Base-by-base conservation (phyloP, 2,797 vertebrate species). In the Sebastes reedi region DNA sequence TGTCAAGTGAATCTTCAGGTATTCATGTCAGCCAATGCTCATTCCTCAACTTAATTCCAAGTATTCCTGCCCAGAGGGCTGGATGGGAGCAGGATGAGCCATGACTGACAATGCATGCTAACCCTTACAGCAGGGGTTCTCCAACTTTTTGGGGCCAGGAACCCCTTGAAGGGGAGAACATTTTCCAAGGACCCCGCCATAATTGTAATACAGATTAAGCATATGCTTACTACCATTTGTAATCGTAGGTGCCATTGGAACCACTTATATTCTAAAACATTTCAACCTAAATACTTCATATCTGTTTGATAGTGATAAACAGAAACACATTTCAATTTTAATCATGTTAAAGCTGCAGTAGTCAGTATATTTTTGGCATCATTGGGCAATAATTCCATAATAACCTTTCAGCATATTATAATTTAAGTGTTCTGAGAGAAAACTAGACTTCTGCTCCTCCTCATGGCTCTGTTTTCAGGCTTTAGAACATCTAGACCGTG, bases 1-100 rank as follows among this genome's bases (percentile, higher is more conserved):
- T 71, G 10, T 24, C 6, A 56, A 50, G 32, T 69, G 18, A 68
- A n/a, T 27, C 24, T 60, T n/a, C 3, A 62, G 27, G 29, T 36
- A 54, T 75, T 78, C 29, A 69, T 13, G 2, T 70, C 61, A 81
- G 68, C 61, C 42, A 82, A 74, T 22, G 42, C 61, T 75, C 62
- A 77, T 74, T 84, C 76, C 58, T 86, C 67, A 39, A 46, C 18
- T 54, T 22, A 52, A 52, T 13, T 75, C 71, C 66, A 84, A 56
- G 59, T 66, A 69, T 83, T 83, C 24, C 56, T 62, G 59, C 65
- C 69, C 20, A 36, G 55, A 25, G 67, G 77, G 58, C 27, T 62
- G n/a, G 27, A 34, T 6, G 34, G 58, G n/a, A 32, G 3, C 72
- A 64, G 64, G 75, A 67, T 32, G 27, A 72, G 73, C 77, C 32